Evolutionary conservation across 53 echinoderm and acorn worm species (phyloP), one percentile per base, ranked within the genome.

Genomic region (Astropecten irregularis): DNA sequence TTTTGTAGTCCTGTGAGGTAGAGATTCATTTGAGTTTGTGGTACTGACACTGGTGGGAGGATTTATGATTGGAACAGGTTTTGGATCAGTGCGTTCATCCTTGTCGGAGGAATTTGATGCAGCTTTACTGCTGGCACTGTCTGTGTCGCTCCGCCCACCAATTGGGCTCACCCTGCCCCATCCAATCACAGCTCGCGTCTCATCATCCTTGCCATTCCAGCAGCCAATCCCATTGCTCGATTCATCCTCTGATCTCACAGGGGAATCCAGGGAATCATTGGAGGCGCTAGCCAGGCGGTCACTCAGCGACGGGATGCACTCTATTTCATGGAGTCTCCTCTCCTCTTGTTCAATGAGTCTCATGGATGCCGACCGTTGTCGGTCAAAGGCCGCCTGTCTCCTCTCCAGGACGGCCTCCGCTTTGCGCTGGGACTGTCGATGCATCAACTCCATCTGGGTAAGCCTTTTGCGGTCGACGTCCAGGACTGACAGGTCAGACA

Each of bases 311-410:
- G 85, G 82, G 33, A 88, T 55, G 48, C 65, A 88, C 68, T 96
- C 93, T 73, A 96, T 89, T 36, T 96, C 93, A 30, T 93, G 85
- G 3, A 96, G 84, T 22, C 91, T 83, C 63, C 87, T 89, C 85
- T 96, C 96, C 53, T 91, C 96, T 60, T 89, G 89, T 49, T 93
- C 89, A 71, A 96, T 91, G 55, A 89, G 83, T 49, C 90, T 67
- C 56, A 87, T 65, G 15, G 91, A 76, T 18, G 91, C 87, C 34
- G 87, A 87, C 28, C 82, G 65, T 69, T 96, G 88, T 31, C 88
- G 84, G 38, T 93, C 96, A 49, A 89, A 53, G 7, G 86, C 89
- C 38, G 89, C 93, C 36, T 81, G 83, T 61, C 89, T 85, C 36
- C 89, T 69, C 38, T 87, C 84, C 1, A 96, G 62, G 3, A 66